A percentile compares a stretch with the other conserved stretches of the same genome.
Evolutionary conservation across 1,140 invertebrate genomes (phyloP).

Genomic region (Hylaeus volcanicus): DNA sequence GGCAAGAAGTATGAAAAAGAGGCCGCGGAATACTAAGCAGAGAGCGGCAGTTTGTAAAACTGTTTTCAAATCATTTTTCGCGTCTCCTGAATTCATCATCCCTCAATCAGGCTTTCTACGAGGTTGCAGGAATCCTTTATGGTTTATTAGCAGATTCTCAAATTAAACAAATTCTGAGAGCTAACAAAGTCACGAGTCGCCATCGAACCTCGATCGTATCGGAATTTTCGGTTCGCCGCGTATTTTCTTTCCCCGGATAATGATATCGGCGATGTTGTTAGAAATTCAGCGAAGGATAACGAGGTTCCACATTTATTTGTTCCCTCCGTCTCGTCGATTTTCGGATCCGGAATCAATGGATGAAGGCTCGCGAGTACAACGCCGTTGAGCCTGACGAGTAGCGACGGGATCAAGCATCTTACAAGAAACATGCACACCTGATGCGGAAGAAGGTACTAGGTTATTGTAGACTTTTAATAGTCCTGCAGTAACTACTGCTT

Average conservation of each 20-base stretch:
- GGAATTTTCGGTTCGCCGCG: not conserved
- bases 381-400: slow-evolving; percentile 27
- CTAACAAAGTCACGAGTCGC: not conserved
- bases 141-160: not conserved
- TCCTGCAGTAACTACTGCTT: too few relatives aligned
- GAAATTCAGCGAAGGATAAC: not conserved
- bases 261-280: not conserved
- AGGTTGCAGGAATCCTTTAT: too few relatives aligned
- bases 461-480: too few relatives aligned
- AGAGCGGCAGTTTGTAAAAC: too few relatives aligned
- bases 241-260: slow-evolving; percentile 11
- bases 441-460: too few relatives aligned
- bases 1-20: too few relatives aligned
- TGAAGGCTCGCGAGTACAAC: slow-evolving; percentile 8
- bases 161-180: slow-evolving; percentile 10
- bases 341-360: slow-evolving; percentile 27
- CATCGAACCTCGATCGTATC: not conserved
- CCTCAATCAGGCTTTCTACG: too few relatives aligned
- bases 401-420: not conserved
- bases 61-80: too few relatives aligned
- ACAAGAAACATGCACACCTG: not conserved
- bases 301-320: slow-evolving; percentile 6
- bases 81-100: too few relatives aligned
- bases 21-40: too few relatives aligned
- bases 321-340: not conserved